Evolutionary conservation across 2,113 vertebrate species (phyloP).

Genomic region (Monarcha castaneiventris): DNA sequence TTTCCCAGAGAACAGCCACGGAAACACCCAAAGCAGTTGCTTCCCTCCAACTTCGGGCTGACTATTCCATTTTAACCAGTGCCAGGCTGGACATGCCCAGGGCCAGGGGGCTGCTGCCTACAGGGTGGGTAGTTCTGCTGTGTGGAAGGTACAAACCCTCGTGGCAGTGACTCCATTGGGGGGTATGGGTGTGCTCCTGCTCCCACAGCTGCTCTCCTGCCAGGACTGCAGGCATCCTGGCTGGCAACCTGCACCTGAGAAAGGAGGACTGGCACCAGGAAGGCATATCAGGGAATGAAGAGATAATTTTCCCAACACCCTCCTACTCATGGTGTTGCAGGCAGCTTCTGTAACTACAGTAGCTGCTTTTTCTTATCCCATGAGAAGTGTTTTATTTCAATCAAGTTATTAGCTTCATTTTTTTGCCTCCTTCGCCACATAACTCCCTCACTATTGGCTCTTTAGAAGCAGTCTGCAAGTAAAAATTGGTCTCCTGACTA

Average conservation of each 20-base stretch:
- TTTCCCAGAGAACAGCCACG: background rate
- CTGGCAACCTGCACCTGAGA: background rate
- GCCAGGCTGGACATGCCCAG: background rate
- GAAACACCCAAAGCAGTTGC: rapidly evolving
- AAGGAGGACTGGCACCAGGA: background rate
- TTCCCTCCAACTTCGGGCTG: background rate
- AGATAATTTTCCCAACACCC: background rate
- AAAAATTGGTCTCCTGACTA: slow-evolving; percentile 22
- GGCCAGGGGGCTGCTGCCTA: background rate
- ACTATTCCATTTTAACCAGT: background rate
- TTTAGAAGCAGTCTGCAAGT: slow-evolving; percentile 15
- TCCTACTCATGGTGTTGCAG: background rate
- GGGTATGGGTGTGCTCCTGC: background rate
- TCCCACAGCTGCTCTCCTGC: background rate
- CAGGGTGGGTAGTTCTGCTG: background rate
- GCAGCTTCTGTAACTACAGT: background rate
- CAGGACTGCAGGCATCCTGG: background rate
- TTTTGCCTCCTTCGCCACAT: background rate
- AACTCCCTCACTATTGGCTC: slow-evolving; percentile 3
- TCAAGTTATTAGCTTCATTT: slow-evolving; percentile 22
- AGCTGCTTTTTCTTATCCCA: background rate
- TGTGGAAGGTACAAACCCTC: background rate
- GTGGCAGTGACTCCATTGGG: background rate
- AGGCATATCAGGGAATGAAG: background rate
- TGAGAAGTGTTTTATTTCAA: slow-evolving; percentile 32